Evolutionary conservation across 2,113 vertebrate genomes (phyloP).

Genomic region (Siniperca knerii): DNA sequence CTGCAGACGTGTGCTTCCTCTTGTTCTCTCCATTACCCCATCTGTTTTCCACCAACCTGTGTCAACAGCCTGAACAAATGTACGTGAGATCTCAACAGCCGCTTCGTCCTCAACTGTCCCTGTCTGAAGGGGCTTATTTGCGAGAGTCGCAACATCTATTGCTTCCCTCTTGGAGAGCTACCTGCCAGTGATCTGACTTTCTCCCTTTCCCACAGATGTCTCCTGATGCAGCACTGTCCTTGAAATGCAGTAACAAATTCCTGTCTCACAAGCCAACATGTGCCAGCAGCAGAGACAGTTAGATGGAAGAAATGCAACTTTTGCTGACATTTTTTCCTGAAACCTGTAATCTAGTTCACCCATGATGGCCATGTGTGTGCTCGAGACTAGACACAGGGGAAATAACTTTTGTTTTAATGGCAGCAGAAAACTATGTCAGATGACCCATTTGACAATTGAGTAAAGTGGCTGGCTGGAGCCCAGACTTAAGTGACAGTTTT

Average conservation of each 20-base stretch:
- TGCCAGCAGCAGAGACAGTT: slow-evolving; percentile 42
- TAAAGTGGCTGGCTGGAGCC: slow-evolving; percentile 29
- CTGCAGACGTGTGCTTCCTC: background rate
- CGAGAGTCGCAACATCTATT: slow-evolving; percentile 16
- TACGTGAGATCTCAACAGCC: slow-evolving; percentile 31
- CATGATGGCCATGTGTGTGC: slow-evolving; percentile 19
- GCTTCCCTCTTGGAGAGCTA: slow-evolving; percentile 49
- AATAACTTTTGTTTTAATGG: slow-evolving; percentile 54
- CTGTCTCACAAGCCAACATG: slow-evolving; percentile 38
- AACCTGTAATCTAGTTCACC: slow-evolving; percentile 47
- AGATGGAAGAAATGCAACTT: slow-evolving; percentile 42
- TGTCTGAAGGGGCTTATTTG: slow-evolving; percentile 51
- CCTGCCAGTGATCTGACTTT: slow-evolving; percentile 47
- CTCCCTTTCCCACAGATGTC: slow-evolving; percentile 12
- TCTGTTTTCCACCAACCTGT: slow-evolving; percentile 30
- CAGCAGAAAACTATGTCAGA: slow-evolving; percentile 37
- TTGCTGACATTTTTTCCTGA: background rate
- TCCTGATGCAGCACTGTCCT: slow-evolving; percentile 49
- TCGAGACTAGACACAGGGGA: slow-evolving; percentile 12
- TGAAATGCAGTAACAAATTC: slow-evolving; percentile 46
- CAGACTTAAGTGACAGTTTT: slow-evolving; percentile 24
- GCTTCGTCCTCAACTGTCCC: slow-evolving; percentile 10
- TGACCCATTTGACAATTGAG: slow-evolving; percentile 47
- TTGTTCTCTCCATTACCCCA: slow-evolving; percentile 16
- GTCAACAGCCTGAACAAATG: slow-evolving; percentile 33